Percentiles rank a stretch among this genome's conserved stretches.
Conservation (phyloP, 2,888 invertebrate genomes). For the Drosophila nr. perissopoda region DNA sequence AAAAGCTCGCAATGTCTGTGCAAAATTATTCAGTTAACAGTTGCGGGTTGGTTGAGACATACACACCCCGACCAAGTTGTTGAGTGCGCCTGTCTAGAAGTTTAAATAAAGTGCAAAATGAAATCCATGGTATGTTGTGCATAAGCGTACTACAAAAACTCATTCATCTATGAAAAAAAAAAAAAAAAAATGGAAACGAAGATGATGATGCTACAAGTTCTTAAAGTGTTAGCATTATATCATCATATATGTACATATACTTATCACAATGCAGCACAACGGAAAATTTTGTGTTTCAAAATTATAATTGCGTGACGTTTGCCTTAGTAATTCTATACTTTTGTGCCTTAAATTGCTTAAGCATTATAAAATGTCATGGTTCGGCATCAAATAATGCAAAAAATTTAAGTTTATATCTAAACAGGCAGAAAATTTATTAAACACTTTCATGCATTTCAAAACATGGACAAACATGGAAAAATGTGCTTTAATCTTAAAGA, state of each 20-base stretch:
- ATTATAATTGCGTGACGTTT: constrained; percentile 11
- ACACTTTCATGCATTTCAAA: background rate
- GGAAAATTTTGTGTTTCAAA: constrained; percentile 31
- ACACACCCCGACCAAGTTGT: constrained; percentile 76
- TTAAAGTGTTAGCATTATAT: constrained; percentile 34
- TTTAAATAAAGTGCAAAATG: constrained; percentile 80
- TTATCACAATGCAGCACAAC: constrained; percentile 14
- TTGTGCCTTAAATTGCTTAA: background rate
- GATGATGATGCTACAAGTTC: constrained; percentile 31
- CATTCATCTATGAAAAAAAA: constrained; percentile 11
- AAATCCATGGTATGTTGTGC: constrained; percentile 85
- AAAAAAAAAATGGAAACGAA: constrained; percentile 4
- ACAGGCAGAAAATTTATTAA: background rate
- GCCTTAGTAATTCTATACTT: background rate
- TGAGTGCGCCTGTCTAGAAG: constrained; percentile 59
- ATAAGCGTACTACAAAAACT: constrained; percentile 43
- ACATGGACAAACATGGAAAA: background rate
- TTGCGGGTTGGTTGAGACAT: constrained; percentile 84
- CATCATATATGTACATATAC: constrained; percentile 8
- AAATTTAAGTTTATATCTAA: background rate
- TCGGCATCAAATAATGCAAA: background rate
- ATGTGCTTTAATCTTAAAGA: too few species aligned
- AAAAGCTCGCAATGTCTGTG: constrained; percentile 83
- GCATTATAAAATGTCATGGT: background rate
- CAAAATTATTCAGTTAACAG: constrained; percentile 85